Evolutionary conservation across 1,140 invertebrate species (phyloP), one percentile per base, ranked within the genome.

Genomic region (Meloidogyne chitwoodi): DNA sequence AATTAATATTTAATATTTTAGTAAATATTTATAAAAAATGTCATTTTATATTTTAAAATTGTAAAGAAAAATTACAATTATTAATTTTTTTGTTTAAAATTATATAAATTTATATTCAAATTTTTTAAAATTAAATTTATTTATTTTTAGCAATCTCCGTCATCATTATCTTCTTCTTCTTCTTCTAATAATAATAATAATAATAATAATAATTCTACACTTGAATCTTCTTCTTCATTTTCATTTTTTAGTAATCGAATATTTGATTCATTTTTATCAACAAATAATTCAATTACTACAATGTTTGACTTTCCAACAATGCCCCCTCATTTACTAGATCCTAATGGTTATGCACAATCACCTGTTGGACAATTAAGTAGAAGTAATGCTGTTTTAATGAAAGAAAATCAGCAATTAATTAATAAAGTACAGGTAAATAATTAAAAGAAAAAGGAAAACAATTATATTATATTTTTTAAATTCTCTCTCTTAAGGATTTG

Each of bases 301-400:
- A 73, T 73, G 71, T 73, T 73, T 64, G 71, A 73, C 71, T 73
- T 73, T 11, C 71, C 71, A 11, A 34, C 65, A 19, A 24, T 67
- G 14, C 29, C 29, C n/a, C 38, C 65, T 31, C 19, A 61, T 19
- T 73, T 31, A 24, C 71, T 34, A 1, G 56, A 64, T 34, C 14
- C 22, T 4, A 64, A 41, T 6, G 22, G 38, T 22, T 73, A 63
- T 31, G 71, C 71, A 11, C 34, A 56, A 44, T 73, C 71, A 34
- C 41, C 75, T 1, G 62, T 79, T 70, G 41, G 77, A 48, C 78
- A 79, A 56, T 26, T 79, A 67, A 79, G 74, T 31, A 61, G 41
- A 56, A 62, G 71, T 48, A 79, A 79, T 56, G 62, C 78, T 38
- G 75, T 79, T 27, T 44, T 79, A 27, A 73, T 80, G 67, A 44